Evolutionary conservation across 2,888 invertebrate species (phyloP).

Genomic region (Doris montereyensis): DNA sequence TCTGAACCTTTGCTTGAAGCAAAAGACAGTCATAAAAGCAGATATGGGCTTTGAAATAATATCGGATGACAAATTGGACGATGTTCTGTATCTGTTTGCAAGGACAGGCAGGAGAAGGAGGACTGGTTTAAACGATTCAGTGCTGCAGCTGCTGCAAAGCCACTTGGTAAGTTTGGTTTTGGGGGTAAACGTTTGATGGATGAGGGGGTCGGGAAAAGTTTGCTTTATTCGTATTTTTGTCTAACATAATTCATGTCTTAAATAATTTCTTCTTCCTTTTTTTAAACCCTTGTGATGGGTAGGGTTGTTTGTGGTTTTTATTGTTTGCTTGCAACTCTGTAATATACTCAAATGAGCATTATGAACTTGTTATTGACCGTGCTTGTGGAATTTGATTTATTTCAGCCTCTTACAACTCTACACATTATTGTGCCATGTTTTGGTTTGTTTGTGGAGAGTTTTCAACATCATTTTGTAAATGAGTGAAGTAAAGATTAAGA

Average conservation of each 20-base stretch:
- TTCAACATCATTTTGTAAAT: too few relatives aligned
- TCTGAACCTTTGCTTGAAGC: conserved; percentile 32
- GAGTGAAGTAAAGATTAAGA: too few relatives aligned
- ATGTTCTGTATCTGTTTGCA: conserved; percentile 79
- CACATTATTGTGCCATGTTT: too few relatives aligned
- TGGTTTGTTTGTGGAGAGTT: too few relatives aligned
- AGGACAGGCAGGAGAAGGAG: conserved; percentile 92
- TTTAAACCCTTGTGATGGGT: too few relatives aligned
- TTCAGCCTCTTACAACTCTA: too few relatives aligned
- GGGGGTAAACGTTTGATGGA: neutral
- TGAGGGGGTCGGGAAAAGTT: neutral
- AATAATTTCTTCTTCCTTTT: neutral
- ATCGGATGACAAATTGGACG: conserved; percentile 57
- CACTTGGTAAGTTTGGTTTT: conserved; percentile 47
- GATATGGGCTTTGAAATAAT: conserved; percentile 61
- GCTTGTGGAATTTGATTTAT: too few relatives aligned
- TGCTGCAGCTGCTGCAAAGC: conserved; percentile 62
- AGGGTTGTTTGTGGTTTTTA: too few relatives aligned
- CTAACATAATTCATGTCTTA: neutral
- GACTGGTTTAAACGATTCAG: conserved; percentile 81
- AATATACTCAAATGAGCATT: too few relatives aligned
- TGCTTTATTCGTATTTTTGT: neutral
- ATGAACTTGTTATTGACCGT: too few relatives aligned
- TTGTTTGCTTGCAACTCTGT: too few relatives aligned
- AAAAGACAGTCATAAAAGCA: conserved; percentile 26